Evolutionary conservation across 2,888 invertebrate genomes (phyloP).

Genomic region (Myopa tessellatipennis): DNA sequence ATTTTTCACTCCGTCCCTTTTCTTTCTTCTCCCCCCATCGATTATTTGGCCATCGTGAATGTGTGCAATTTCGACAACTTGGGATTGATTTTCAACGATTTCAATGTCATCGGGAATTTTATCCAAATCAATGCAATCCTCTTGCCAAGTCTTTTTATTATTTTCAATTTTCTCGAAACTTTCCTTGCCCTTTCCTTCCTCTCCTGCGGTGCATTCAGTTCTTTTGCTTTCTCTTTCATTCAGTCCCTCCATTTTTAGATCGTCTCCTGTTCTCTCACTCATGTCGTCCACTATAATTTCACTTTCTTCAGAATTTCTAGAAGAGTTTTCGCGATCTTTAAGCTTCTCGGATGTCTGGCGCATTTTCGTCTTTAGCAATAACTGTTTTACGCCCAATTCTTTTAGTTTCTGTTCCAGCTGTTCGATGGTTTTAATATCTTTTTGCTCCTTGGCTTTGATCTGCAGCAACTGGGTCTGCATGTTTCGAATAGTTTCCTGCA

Average conservation of each 20-base stretch:
- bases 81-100: conserved; percentile 57
- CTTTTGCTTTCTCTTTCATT: conserved; percentile 28
- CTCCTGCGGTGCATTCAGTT: conserved; percentile 25
- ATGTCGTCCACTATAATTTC: conserved; percentile 50
- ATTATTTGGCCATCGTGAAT: neutral
- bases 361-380: conserved; percentile 67
- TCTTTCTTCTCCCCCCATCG: neutral
- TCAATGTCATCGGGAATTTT: conserved; percentile 61
- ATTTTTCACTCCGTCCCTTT: neutral
- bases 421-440: conserved; percentile 61
- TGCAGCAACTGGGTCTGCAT: conserved; percentile 67
- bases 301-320: conserved; percentile 55
- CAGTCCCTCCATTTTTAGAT: conserved; percentile 13
- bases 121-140: conserved; percentile 57
- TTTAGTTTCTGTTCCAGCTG: conserved; percentile 65
- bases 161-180: neutral
- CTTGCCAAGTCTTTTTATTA: conserved; percentile 43
- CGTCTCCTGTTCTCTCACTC: neutral
- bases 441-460: conserved; percentile 65
- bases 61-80: conserved; percentile 53
- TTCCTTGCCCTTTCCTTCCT: conserved; percentile 44
- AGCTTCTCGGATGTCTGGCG: conserved; percentile 58
- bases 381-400: conserved; percentile 66
- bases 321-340: conserved; percentile 54
- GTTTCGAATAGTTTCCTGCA: conserved; percentile 68